Percentiles rank a stretch among this genome's conserved stretches.
Conservation (phyloP, 2,113 vertebrate species). For the Chunga burmeisteri region DNA sequence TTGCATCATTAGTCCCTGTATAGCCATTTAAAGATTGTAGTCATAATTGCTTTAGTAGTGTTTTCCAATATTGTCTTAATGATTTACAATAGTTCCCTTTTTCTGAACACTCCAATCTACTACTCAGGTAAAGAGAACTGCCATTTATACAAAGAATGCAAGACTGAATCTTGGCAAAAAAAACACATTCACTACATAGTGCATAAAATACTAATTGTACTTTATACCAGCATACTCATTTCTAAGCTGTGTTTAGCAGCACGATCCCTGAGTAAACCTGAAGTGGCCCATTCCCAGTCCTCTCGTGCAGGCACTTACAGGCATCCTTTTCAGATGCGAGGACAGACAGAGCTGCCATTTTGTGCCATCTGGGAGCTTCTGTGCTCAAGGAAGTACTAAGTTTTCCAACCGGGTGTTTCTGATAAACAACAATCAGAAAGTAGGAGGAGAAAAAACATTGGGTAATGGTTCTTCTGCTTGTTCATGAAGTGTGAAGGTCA, state of each 20-base stretch:
- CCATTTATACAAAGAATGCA: neutral
- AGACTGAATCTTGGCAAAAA: neutral
- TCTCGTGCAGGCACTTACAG: neutral
- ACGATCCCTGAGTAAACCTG: neutral
- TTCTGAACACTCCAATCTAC: neutral
- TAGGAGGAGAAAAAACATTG: neutral
- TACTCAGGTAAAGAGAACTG: neutral
- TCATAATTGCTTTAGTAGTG: slow-evolving; percentile 39
- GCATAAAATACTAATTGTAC: neutral
- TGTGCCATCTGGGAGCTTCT: neutral
- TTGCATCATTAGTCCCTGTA: slow-evolving; percentile 31
- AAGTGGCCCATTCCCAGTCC: neutral
- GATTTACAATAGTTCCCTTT: neutral
- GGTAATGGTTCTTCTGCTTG: neutral
- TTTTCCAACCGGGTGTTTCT: neutral
- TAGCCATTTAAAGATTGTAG: slow-evolving; percentile 42
- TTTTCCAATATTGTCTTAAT: slow-evolving; percentile 33
- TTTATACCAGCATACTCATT: neutral
- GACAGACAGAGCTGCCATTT: neutral
- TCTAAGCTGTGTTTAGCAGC: neutral
- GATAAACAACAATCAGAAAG: neutral
- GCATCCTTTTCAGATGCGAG: neutral
- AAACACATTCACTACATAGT: neutral
- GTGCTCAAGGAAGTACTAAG: neutral
- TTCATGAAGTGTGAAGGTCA: neutral